Evolutionary conservation across 2,888 invertebrate species (phyloP).

Genomic region (Dolomedes plantarius): DNA sequence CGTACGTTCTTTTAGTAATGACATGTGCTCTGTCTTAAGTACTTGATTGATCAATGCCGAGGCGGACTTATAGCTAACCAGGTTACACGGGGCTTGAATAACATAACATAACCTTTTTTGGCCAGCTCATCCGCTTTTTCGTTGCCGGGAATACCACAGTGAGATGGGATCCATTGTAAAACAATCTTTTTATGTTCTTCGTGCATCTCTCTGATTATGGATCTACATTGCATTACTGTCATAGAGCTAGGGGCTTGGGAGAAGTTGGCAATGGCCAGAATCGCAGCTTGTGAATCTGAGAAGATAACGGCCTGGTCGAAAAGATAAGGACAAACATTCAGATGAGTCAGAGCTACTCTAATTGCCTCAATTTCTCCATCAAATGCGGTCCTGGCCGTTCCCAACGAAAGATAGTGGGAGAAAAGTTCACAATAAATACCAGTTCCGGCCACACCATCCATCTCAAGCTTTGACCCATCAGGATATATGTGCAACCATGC

Average conservation of each 20-base stretch:
- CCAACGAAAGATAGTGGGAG: neutral
- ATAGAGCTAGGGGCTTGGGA: neutral
- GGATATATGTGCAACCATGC: neutral
- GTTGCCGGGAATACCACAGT: neutral
- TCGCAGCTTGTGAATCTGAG: no score
- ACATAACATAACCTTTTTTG: no score
- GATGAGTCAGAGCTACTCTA: neutral
- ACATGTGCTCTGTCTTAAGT: neutral
- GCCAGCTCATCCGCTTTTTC: no score
- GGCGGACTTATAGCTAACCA: neutral
- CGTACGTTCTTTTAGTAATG: neutral
- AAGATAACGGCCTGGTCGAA: neutral
- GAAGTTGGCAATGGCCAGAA: slow-evolving; percentile 9
- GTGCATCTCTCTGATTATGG: no score
- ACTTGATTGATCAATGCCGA: neutral
- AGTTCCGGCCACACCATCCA: neutral
- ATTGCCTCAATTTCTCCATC: neutral
- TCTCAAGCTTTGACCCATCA: neutral
- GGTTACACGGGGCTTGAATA: neutral
- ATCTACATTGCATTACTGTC: no score
- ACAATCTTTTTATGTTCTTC: neutral
- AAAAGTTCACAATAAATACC: slow-evolving; percentile 3
- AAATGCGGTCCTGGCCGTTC: neutral
- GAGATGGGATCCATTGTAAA: neutral
- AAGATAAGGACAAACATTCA: neutral